These are phyloP conservation scores for Danio albolineatus DNA, from an alignment of 2,797 vertebrate genomes.

Conservation along the genomic window DNA sequence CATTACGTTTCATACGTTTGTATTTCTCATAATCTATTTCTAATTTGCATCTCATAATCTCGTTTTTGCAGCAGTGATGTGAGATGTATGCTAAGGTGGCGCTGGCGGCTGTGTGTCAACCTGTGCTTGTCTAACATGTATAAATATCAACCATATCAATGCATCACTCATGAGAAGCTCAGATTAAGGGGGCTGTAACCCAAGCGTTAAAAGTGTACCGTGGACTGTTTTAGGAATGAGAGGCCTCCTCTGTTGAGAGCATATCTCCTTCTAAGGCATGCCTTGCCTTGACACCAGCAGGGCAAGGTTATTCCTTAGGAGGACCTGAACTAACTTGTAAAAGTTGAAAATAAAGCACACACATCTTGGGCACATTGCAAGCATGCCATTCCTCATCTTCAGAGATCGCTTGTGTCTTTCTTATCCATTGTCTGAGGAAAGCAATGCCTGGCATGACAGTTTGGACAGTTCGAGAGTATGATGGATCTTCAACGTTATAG, in stretches of 20 bases:
- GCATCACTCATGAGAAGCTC: slow-evolving; percentile 31
- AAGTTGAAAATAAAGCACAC: slow-evolving; percentile 41
- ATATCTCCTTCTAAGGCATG: slow-evolving; percentile 50
- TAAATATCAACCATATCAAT: slow-evolving; percentile 41
- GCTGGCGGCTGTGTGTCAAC: not conserved
- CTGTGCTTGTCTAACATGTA: slow-evolving; percentile 35
- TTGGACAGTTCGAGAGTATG: slow-evolving; percentile 26
- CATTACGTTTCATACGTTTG: not conserved
- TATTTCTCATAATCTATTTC: not conserved
- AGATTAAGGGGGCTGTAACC: slow-evolving; percentile 36
- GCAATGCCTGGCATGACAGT: slow-evolving; percentile 44
- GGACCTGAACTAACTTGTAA: slow-evolving; percentile 43
- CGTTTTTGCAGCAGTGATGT: not conserved
- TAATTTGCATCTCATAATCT: not conserved
- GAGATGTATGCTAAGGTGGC: not conserved
- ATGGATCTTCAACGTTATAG: not conserved
- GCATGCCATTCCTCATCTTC: slow-evolving; percentile 46
- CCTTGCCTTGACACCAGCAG: slow-evolving; percentile 44
- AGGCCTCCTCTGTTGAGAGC: slow-evolving; percentile 40
- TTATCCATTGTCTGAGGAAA: slow-evolving; percentile 40
- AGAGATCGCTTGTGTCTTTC: slow-evolving; percentile 34
- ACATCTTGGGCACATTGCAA: slow-evolving; percentile 29
- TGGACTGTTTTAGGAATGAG: slow-evolving; percentile 46
- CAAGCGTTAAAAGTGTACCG: slow-evolving; percentile 38
- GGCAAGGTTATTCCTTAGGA: slow-evolving; percentile 49